Percentiles rank a stretch among this genome's conserved stretches.
Conservation (phyloP, 2,888 invertebrate genomes). For the Gastrophysa polygoni region DNA sequence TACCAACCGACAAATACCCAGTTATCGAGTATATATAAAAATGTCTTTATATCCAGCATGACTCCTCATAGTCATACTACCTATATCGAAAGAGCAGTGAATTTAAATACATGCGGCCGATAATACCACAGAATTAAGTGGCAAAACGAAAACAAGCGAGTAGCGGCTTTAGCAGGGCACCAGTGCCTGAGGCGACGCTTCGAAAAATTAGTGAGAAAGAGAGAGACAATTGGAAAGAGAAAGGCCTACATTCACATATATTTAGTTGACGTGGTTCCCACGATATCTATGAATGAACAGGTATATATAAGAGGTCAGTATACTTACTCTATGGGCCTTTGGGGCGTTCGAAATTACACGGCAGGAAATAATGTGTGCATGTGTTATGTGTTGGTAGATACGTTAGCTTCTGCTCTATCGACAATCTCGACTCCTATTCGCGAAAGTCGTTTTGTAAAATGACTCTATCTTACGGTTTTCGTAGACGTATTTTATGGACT, state of each 20-base stretch:
- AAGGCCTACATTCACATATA: conserved; percentile 36
- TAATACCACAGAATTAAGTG: conserved; percentile 22
- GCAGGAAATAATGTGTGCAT: conserved; percentile 40
- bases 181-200: conserved; percentile 19
- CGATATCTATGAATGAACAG: conserved; percentile 57
- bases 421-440: too few species aligned
- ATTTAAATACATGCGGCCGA: conserved; percentile 19
- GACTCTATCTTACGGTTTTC: too few species aligned
- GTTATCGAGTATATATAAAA: conserved; percentile 4
- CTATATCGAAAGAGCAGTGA: conserved; percentile 13
- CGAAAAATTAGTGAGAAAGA: conserved; percentile 32
- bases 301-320: conserved; percentile 55
- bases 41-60: conserved; percentile 8
- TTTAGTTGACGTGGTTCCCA: conserved; percentile 48
- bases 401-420: conserved; percentile 1
- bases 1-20: neutral
- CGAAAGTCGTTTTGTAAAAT: neutral
- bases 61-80: neutral
- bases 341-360: conserved; percentile 46
- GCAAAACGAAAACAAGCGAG: conserved; percentile 19
- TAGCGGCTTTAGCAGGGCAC: conserved; percentile 1
- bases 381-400: conserved; percentile 10
- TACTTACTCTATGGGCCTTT: conserved; percentile 49
- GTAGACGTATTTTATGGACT: too few species aligned
- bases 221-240: conserved; percentile 33